Evolutionary conservation across 2,113 vertebrate species (phyloP), one percentile per base, ranked within the genome.

Genomic region (Misgurnus mizolepis): DNA sequence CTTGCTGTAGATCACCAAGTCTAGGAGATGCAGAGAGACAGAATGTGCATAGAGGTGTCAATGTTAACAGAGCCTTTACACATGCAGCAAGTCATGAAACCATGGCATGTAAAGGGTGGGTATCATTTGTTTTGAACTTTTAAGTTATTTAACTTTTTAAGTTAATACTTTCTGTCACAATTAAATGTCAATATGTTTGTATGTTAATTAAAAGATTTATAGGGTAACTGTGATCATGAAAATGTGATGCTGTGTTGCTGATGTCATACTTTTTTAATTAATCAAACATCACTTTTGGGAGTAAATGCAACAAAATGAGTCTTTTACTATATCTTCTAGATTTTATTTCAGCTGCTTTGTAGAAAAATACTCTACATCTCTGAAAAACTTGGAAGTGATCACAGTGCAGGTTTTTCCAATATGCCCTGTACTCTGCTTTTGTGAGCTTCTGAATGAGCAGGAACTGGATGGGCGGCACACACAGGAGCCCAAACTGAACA

Each of bases 31-130:
- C 22, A 12, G 27, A 40, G 27, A 65, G 61, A 65, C 74, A 79
- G 27, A 40, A 55, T 61, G 7, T 56, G 67, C 7, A 73, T 60
- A 65, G 64, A 64, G 12, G 34, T 74, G 69, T 67, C 50, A 55
- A 22, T 45, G 78, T 72, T 61, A 67, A n/a, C 40, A 68, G 15
- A 34, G 75, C 67, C 10, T 39, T 55, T 84, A 66, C 67, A 85
- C 70, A 66, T 4, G 47, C 18, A 34, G 27, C 27, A 78, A 62
- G 71, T 67, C n/a, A 79, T 85, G 40, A 73, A 72, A 45, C 34
- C 22, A 7, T 82, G 18, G 64, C 18, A 78, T 78, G 27, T 67
- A 11, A 84, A 17, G 83, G 89, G 92, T 93, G 76, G 92, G 92
- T 91, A 85, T 62, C 47, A 74, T 67, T 41, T 76, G 4, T 34